Evolutionary conservation across 2,888 invertebrate species (phyloP), one percentile per base, ranked within the genome.

Genomic region (Sinopyrophorus schimmeli): DNA sequence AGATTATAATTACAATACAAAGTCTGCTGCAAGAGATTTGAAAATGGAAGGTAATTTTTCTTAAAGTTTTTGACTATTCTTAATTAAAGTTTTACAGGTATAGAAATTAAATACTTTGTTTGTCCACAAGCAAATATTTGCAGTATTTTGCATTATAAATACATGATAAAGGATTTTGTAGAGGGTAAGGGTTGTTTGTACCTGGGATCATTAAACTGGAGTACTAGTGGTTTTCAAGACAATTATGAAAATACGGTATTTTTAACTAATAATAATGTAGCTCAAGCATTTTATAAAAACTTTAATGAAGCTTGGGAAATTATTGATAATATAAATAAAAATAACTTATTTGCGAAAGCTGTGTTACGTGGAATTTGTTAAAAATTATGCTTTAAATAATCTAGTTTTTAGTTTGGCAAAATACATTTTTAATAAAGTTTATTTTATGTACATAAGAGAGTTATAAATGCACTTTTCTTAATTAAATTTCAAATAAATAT

Each of bases 61-160:
- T 28, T n/a, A n/a, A n/a, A n/a, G n/a, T n/a, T n/a, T n/a, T n/a
- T n/a, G n/a, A n/a, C n/a, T 26, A 26, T 5, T 10, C 14, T 12
- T 46, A 17, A 44, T 18, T 9, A 9, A 24, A 24, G 9, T 24
- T 35, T 65, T 67, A 43, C 48, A 61, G 61, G 59, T 32, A 55
- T 53, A 6, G 17, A 48, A 30, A 26, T 61, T 14, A 54, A 59
- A 31, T 61, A 62, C 42, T 69, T 61, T 47, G 44, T 68, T 3
- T 54, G 61, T n/a, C 59, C 57, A 28, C 54, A 37, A 12, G 17
- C 46, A 14, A 34, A 44, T 10, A 5, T 54, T n/a, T 53, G 57
- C 15, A 63, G 61, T 43, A 69, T 71, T 34, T 67, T 72, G 65
- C 72, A 72, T 57, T 62, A 66, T 37, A 72, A 72, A 57, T 71